Conservation (phyloP, 2,888 invertebrate genomes). For the Coronaproctus castanopsis region DNA sequence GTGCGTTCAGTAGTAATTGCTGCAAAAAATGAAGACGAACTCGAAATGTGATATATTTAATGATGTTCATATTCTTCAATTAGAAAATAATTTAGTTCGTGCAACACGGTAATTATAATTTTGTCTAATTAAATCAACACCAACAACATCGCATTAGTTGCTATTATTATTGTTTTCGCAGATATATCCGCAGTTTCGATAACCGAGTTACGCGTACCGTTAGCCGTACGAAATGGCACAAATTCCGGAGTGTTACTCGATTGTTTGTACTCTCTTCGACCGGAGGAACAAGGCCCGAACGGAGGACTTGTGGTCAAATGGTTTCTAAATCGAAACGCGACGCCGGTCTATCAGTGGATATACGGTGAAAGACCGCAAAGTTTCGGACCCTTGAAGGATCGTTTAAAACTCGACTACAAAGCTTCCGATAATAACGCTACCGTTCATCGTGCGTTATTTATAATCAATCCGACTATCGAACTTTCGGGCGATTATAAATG, state of each 20-base stretch:
- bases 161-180: too few relatives aligned
- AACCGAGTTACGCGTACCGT: slow-evolving; percentile 37
- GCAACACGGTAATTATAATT: too few relatives aligned
- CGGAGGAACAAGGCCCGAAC: slow-evolving; percentile 31
- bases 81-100: too few relatives aligned
- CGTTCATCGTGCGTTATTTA: slow-evolving; percentile 46
- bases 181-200: slow-evolving; percentile 36
- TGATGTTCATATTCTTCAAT: too few relatives aligned
- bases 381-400: slow-evolving; percentile 33
- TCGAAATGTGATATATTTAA: too few relatives aligned
- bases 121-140: too few relatives aligned
- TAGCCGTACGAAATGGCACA: slow-evolving; percentile 37
- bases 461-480: slow-evolving; percentile 44
- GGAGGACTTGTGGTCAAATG: slow-evolving; percentile 53
- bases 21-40: too few relatives aligned
- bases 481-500: slow-evolving; percentile 54
- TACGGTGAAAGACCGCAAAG: slow-evolving; percentile 43
- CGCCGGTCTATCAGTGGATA: slow-evolving; percentile 63
- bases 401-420: slow-evolving; percentile 41
- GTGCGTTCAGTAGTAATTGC: too few relatives aligned
- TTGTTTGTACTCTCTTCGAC: slow-evolving; percentile 44
- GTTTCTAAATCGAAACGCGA: slow-evolving; percentile 43
- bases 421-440: slow-evolving; percentile 45
- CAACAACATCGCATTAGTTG: too few relatives aligned
- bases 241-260: slow-evolving; percentile 40